Evolutionary conservation across 1,140 invertebrate genomes (phyloP).

Genomic region (Triops cancriformis): DNA sequence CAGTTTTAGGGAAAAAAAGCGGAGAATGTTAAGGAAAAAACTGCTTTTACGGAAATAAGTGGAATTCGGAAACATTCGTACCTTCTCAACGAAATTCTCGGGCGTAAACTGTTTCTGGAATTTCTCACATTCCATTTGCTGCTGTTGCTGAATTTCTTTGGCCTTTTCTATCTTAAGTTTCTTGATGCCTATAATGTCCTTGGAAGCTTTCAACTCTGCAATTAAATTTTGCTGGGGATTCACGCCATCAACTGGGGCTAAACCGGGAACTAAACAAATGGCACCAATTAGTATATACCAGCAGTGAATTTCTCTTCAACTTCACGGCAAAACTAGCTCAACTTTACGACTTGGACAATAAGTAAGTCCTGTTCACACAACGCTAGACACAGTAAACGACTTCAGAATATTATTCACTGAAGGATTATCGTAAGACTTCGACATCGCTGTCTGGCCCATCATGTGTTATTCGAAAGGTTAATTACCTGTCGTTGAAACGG

Average conservation of each 20-base stretch:
- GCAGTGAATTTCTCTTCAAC: conserved; percentile 23
- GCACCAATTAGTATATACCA: conserved; percentile 40
- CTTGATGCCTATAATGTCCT: conserved; percentile 73
- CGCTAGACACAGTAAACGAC: no score
- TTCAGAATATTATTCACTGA: no score
- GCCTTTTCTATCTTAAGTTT: conserved; percentile 80
- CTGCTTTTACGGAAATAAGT: background rate
- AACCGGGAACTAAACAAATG: conserved; percentile 44
- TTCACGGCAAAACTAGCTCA: no score
- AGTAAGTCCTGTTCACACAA: no score
- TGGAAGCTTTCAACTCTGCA: conserved; percentile 79
- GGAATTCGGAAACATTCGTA: conserved; percentile 35
- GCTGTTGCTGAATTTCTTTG: conserved; percentile 64
- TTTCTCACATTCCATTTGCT: conserved; percentile 70
- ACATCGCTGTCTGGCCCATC: no score
- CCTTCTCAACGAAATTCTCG: conserved; percentile 80
- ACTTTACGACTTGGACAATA: no score
- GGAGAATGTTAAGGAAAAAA: background rate
- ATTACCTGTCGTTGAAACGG: conserved; percentile 21
- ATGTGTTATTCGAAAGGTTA: conserved; percentile 20
- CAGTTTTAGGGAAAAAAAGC: conserved; percentile 27
- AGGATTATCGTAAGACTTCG: no score
- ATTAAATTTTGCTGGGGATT: conserved; percentile 58
- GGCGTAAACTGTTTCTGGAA: conserved; percentile 73
- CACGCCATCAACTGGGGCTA: conserved; percentile 46